Evolutionary conservation across 2,113 vertebrate species (phyloP), one percentile per base, ranked within the genome.

Genomic region (Dunckerocampus dactyliophorus): DNA sequence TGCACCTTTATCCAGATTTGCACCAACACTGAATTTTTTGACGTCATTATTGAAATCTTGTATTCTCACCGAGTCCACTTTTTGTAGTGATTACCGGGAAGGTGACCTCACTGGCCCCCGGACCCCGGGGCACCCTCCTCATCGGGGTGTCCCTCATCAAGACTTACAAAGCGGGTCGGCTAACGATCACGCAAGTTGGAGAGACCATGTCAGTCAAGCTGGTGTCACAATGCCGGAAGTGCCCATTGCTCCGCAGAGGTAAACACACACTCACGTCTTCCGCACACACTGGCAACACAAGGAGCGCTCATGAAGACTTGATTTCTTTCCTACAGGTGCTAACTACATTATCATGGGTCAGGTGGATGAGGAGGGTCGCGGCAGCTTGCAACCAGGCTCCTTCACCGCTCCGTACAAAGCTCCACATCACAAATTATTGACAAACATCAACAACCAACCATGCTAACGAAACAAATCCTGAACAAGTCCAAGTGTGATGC

Each of bases 341-440:
- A 92, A 74, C 82, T 95, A 91, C 67, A 88, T 94, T 52, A 83
- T 96, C 76, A 95, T 96, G 94, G 93, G 93, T 50, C 85, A 87
- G 48, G 90, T 94, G 75, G 85, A 91, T 3, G 83, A 81, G 2
- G 82, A 83, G 0, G 92, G 93, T 19, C 87, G 81, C 4, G 92
- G 92, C 0, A 62, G 79, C 31, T 82, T 96, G 69, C 22, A 50
- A 11, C 92, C 92, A 0, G 87, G 90, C 43, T 92, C 82, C 51
- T 96, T 96, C 21, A 92, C 92, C 19, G 89, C 93, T 8, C 74
- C 62, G 2, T 92, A 92, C 85, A 92, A 92, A 71, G 39, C 87
- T 3, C 84, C 51, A 21, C 93, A 95, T 65, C 87, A 93, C 63
- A 92, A 89, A 75, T 63, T 94, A 55, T 87, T 96, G 76, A 85